Conservation (phyloP, 2,888 invertebrate genomes). For the Eristalis pertinax region DNA sequence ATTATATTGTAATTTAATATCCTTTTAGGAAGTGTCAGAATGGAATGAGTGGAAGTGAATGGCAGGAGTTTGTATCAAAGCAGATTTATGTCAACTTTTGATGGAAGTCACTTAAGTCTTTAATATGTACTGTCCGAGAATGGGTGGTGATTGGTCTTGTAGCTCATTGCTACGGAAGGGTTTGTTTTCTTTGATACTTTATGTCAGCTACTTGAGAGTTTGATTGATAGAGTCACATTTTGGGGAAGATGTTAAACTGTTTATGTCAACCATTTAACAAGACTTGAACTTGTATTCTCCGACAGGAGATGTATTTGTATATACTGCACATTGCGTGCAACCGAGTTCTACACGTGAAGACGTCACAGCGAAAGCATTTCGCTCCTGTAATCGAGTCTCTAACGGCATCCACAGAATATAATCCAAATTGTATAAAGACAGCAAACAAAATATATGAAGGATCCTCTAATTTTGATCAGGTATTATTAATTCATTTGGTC, state of each 20-base stretch:
- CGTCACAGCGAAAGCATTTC: too few relatives aligned
- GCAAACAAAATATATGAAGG: too few relatives aligned
- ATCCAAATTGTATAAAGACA: too few relatives aligned
- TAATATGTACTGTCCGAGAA: not conserved
- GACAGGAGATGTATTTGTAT: not conserved
- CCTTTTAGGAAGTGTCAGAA: slow-evolving; percentile 13
- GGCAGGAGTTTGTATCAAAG: not conserved
- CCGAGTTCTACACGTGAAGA: too few relatives aligned
- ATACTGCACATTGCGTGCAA: too few relatives aligned
- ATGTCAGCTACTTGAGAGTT: not conserved
- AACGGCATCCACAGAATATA: too few relatives aligned
- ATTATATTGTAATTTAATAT: slow-evolving; percentile 25
- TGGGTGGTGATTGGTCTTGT: not conserved
- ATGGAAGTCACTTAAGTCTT: slow-evolving; percentile 16
- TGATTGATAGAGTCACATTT: not conserved
- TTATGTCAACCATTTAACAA: not conserved
- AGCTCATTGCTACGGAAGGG: not conserved
- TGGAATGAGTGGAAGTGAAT: not conserved
- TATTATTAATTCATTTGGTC: too few relatives aligned
- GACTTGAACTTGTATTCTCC: not conserved
- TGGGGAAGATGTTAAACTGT: not conserved
- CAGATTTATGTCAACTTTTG: slow-evolving; percentile 16
- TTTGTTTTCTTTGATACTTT: not conserved
- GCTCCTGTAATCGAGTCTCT: too few relatives aligned
- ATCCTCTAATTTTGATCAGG: too few relatives aligned